phyloP scores from a whole-genome alignment of 2,888 invertebrate genomes.

The Cabera pusaria region DNA sequence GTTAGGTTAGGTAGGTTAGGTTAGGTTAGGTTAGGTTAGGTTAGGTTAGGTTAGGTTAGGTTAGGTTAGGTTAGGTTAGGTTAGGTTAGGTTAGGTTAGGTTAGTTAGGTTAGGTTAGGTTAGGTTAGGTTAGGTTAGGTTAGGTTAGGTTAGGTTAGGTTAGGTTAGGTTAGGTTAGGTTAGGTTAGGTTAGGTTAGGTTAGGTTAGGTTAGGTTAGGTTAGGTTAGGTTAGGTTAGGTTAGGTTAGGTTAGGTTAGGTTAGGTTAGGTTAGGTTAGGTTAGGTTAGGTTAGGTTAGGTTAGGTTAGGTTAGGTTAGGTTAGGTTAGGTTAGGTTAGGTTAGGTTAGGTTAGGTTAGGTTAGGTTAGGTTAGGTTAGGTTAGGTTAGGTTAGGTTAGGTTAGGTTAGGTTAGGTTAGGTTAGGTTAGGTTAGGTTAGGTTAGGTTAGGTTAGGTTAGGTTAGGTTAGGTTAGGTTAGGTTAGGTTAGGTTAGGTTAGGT shows the following conservation, averaged over 20 bases:
- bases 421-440: slow-evolving; percentile 9
- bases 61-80: slow-evolving; percentile 11
- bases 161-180: slow-evolving; percentile 9
- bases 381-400: slow-evolving; percentile 9
- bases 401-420: slow-evolving; percentile 9
- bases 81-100: slow-evolving; percentile 10
- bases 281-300: slow-evolving; percentile 9
- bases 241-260: slow-evolving; percentile 9
- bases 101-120: slow-evolving; percentile 9
- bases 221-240: slow-evolving; percentile 9
- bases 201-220: slow-evolving; percentile 9
- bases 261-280: slow-evolving; percentile 9
- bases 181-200: slow-evolving; percentile 9
- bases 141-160: slow-evolving; percentile 9
- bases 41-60: slow-evolving; percentile 11
- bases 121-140: slow-evolving; percentile 9
- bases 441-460: slow-evolving; percentile 9
- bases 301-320: slow-evolving; percentile 9
- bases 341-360: slow-evolving; percentile 9
- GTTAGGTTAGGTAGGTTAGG: slow-evolving; percentile 7
- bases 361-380: slow-evolving; percentile 9
- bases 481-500: slow-evolving; percentile 9
- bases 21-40: no score
- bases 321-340: slow-evolving; percentile 9
- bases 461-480: slow-evolving; percentile 9